Evolutionary conservation across 2,888 invertebrate species (phyloP).

Genomic region (Leistus spinibarbis): DNA sequence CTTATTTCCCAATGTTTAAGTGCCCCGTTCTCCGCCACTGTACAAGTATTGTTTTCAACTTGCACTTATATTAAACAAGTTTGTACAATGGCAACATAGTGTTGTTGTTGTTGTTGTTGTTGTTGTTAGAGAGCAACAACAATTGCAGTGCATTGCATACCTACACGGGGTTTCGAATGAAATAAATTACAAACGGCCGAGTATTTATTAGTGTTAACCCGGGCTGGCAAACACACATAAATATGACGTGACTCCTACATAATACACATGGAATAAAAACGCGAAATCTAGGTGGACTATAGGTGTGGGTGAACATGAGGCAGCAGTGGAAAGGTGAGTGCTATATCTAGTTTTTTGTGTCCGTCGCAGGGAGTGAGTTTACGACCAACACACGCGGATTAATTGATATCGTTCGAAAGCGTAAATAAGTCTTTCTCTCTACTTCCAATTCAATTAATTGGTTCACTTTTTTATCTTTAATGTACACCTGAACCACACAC

Average conservation of each 20-base stretch:
- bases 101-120: not conserved
- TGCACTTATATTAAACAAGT: not conserved
- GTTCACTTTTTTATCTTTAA: slow-evolving; percentile 19
- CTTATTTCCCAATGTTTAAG: too few relatives aligned
- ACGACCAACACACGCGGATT: slow-evolving; percentile 14
- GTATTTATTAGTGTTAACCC: slow-evolving; percentile 8
- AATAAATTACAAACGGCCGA: not conserved
- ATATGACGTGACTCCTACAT: slow-evolving; percentile 32
- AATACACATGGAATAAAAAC: slow-evolving; percentile 10
- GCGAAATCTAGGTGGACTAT: slow-evolving; percentile 22
- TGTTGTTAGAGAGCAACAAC: too few relatives aligned
- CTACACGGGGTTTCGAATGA: not conserved
- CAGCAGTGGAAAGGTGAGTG: not conserved
- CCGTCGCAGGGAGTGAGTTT: slow-evolving; percentile 6
- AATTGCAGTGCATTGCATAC: too few relatives aligned
- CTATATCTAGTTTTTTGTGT: not conserved
- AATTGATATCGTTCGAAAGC: slow-evolving; percentile 27
- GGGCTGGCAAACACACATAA: slow-evolving; percentile 21
- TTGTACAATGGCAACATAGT: not conserved
- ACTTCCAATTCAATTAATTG: slow-evolving; percentile 24
- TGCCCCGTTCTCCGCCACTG: not conserved
- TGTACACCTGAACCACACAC: not conserved
- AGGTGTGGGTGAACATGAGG: slow-evolving; percentile 27
- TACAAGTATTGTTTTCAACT: not conserved
- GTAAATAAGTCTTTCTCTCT: slow-evolving; percentile 25